These are phyloP conservation scores for Gallinago paraguaiae DNA, from an alignment of 2,113 vertebrate genomes.

Conservation along the genomic window DNA sequence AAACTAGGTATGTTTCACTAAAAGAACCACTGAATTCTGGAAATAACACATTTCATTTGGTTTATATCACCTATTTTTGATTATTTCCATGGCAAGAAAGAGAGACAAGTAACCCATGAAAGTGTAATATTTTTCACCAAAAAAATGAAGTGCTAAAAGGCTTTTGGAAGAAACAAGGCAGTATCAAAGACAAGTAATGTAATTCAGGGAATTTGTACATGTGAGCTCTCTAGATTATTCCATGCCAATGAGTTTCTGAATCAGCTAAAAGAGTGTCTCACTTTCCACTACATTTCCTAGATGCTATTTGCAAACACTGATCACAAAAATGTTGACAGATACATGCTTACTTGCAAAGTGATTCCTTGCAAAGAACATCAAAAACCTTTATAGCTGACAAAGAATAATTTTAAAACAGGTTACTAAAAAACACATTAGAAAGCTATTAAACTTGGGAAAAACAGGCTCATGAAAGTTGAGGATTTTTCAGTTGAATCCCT, in stretches of 20 bases:
- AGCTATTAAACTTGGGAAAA: background rate
- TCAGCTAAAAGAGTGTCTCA: background rate
- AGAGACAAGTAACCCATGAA: background rate
- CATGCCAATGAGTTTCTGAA: background rate
- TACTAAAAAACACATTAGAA: background rate
- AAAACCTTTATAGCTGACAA: background rate
- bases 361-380: background rate
- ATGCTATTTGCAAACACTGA: background rate
- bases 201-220: background rate
- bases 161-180: background rate
- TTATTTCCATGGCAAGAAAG: background rate
- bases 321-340: background rate
- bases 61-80: background rate
- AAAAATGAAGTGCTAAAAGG: background rate
- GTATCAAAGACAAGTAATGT: background rate
- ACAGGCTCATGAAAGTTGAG: background rate
- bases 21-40: background rate
- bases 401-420: background rate
- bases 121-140: background rate
- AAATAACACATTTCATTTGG: background rate
- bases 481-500: background rate
- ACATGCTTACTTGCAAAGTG: background rate
- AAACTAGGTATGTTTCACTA: background rate
- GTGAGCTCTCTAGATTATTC: background rate
- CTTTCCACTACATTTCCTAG: slow-evolving; percentile 31